Conservation (phyloP, 2,888 invertebrate species). For the Amorpha juglandis region DNA sequence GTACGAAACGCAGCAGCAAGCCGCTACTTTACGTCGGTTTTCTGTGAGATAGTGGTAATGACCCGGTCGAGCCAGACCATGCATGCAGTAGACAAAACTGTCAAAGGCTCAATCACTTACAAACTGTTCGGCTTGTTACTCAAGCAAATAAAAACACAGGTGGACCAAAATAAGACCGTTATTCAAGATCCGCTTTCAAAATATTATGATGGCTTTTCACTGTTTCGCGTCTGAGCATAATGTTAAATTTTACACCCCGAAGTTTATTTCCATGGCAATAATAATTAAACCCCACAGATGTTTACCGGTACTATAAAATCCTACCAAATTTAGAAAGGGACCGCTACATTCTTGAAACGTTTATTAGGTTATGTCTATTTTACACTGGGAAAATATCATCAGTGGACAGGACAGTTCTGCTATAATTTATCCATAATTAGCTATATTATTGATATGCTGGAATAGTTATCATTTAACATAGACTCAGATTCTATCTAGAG, state of each 20-base stretch:
- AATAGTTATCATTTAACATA: too few relatives aligned
- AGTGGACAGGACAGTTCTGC: background rate
- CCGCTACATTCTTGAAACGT: slow-evolving; percentile 23
- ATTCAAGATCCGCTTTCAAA: background rate
- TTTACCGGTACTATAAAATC: slow-evolving; percentile 28
- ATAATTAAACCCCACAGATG: slow-evolving; percentile 27
- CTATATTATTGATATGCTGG: too few relatives aligned
- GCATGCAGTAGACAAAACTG: too few relatives aligned
- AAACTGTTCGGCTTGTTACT: too few relatives aligned
- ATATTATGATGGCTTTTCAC: slow-evolving; percentile 10
- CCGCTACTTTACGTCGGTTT: too few relatives aligned
- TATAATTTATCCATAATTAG: too few relatives aligned
- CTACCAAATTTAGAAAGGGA: slow-evolving; percentile 27
- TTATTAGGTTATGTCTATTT: slow-evolving; percentile 12
- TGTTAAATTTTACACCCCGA: slow-evolving; percentile 19
- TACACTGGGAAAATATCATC: background rate
- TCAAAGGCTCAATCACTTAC: too few relatives aligned
- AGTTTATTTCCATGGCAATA: slow-evolving; percentile 28
- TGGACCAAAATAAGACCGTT: background rate
- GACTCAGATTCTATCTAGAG: too few relatives aligned
- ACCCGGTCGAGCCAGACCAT: too few relatives aligned
- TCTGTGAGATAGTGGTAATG: too few relatives aligned
- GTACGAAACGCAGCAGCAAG: too few relatives aligned
- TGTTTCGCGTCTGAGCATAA: slow-evolving; percentile 14
- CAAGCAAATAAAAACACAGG: background rate